Evolutionary conservation across 2,797 vertebrate species (phyloP).

Genomic region (Siniperca undulata): DNA sequence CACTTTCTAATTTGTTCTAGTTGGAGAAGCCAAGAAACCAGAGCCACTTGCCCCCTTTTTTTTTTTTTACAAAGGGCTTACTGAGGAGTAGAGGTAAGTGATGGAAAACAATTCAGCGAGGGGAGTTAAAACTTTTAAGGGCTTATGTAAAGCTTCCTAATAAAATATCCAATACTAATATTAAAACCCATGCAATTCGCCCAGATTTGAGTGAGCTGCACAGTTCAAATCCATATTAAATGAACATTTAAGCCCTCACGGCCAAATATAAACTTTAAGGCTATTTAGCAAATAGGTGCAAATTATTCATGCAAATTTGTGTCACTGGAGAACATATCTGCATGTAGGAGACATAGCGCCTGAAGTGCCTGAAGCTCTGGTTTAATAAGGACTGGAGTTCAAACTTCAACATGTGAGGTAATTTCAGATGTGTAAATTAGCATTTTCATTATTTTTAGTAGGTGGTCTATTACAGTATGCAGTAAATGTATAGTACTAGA

Average conservation of each 20-base stretch:
- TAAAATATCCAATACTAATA: conserved; percentile 66
- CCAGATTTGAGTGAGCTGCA: conserved; percentile 42
- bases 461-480: not conserved
- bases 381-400: conserved; percentile 52
- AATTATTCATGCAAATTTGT: conserved; percentile 69
- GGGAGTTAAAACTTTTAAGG: conserved; percentile 59
- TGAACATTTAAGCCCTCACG: conserved; percentile 25
- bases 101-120: conserved; percentile 65
- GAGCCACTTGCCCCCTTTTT: conserved; percentile 10
- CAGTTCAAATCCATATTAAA: conserved; percentile 63
- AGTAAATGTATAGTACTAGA: conserved; percentile 14
- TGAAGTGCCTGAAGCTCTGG: conserved; percentile 41
- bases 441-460: conserved; percentile 45
- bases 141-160: conserved; percentile 63
- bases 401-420: conserved; percentile 27
- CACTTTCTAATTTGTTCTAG: conserved; percentile 74
- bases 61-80: conserved; percentile 40
- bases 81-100: conserved; percentile 46
- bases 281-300: conserved; percentile 66
- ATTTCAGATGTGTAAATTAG: conserved; percentile 38
- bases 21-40: conserved; percentile 65
- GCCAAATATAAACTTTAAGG: conserved; percentile 56
- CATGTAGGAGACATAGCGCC: conserved; percentile 20
- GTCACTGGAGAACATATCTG: conserved; percentile 48
- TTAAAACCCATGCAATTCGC: conserved; percentile 47